Evolutionary conservation across 92 coral and sea anemone genomes (phyloP), one percentile per base, ranked within the genome.

Genomic region (Porites cylindrica): DNA sequence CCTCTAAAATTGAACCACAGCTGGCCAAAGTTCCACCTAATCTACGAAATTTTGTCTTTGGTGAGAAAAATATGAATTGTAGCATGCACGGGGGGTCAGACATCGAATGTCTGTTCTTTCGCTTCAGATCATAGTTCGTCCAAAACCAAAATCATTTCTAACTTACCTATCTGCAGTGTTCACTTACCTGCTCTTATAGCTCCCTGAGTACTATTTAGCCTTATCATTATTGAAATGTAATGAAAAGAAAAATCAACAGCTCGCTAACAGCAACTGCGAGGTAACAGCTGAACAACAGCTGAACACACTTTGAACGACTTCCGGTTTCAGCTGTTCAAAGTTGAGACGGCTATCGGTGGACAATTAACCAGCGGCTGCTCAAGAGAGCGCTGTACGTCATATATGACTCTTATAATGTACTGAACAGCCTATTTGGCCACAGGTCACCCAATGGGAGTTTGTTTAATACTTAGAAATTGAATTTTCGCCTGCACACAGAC

Each of bases 311-410:
- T 29, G 52, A 69, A 21, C 76, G 26, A 82, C 78, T 74, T 83
- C 87, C 87, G 87, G 87, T 74, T 43, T 18, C 87, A 74, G 87
- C 87, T 83, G 87, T 1, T 2, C 63, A 83, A 83, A 83, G 51
- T 29, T 60, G 78, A 82, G 72, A 19, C 86, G 76, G 51, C 85
- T 51, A 29, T 68, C 20, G 26, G 19, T 6, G 4, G 80, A 9
- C 14, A 76, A 76, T 13, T 56, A 63, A 26, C 16, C 78, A 70
- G 78, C 78, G 78, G 56, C 19, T 53, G 18, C 52, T 38, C 0
- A 4, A 38, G 47, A 70, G 14, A 21, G 19, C 20, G 59, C 13
- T 54, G 59, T 54, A 10, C 60, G 11, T 8, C 60, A 54, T 54
- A 10, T 54, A 54, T 13, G 14, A 9, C 1, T 54, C 1, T 54